Evolutionary conservation across 2,797 vertebrate species (phyloP).

Genomic region (Phyllotis vaccarum): DNA sequence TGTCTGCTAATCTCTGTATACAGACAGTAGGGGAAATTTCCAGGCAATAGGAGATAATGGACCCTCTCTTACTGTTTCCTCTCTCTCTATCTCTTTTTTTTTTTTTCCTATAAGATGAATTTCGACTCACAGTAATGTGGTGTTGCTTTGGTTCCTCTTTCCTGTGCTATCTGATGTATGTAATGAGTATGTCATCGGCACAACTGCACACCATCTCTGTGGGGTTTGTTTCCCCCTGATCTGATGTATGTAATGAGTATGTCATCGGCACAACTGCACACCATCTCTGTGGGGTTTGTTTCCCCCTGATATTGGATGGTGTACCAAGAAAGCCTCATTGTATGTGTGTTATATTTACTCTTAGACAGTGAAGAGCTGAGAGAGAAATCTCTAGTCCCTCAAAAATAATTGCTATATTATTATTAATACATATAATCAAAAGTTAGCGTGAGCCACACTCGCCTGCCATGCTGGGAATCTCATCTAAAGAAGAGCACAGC

Average conservation of each 20-base stretch:
- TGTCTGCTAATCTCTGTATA: neutral
- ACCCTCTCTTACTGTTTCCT: constrained; percentile 1
- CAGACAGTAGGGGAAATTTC: neutral
- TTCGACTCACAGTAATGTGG: neutral
- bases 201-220: neutral
- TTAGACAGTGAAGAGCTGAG: neutral
- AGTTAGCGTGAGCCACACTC: neutral
- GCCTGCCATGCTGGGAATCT: neutral
- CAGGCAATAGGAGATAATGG: neutral
- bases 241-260: neutral
- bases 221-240: neutral
- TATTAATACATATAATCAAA: neutral
- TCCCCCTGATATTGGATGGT: neutral
- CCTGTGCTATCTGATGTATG: neutral
- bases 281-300: neutral
- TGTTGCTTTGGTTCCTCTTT: neutral
- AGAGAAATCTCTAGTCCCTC: neutral
- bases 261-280: neutral
- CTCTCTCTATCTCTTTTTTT: too few relatives aligned
- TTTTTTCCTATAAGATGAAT: neutral
- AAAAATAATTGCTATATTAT: neutral
- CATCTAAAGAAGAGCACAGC: neutral
- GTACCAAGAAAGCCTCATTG: neutral
- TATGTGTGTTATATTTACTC: neutral
- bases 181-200: neutral